A percentile compares a stretch with the other conserved stretches of the same genome.
These are phyloP conservation scores for Octodonta nipae DNA, from an alignment of 2,888 invertebrate species.

Conservation along the genomic window DNA sequence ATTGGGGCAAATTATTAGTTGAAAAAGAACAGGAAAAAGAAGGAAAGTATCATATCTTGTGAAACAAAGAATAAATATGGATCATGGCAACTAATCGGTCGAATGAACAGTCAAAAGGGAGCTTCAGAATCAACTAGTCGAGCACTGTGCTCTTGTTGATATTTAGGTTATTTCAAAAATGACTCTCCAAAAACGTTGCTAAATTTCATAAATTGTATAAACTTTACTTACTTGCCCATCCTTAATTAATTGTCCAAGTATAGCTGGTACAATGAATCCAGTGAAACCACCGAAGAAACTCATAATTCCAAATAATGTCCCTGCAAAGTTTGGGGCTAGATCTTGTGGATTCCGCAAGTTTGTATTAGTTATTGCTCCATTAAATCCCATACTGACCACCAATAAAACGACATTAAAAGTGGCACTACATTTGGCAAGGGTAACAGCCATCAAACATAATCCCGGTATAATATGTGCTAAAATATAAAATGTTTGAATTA, in stretches of 20 bases:
- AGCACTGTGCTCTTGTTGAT: no score
- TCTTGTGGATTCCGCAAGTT: slow-evolving; percentile 24
- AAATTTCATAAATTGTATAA: no score
- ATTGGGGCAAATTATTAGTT: no score
- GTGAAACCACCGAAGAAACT: slow-evolving; percentile 22
- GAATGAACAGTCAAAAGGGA: no score
- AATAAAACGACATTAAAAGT: slow-evolving; percentile 17
- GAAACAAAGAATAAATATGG: no score
- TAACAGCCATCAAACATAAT: slow-evolving; percentile 29
- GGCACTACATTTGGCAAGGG: slow-evolving; percentile 16
- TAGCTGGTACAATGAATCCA: slow-evolving; percentile 21
- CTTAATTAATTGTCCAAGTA: slow-evolving; percentile 16
- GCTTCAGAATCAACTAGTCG: no score
- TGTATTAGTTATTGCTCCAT: slow-evolving; percentile 22
- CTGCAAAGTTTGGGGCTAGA: slow-evolving; percentile 25
- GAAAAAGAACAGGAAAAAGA: no score
- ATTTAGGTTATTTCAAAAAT: no score
- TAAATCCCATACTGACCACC: slow-evolving; percentile 19
- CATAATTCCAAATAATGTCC: slow-evolving; percentile 23
- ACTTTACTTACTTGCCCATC: no score
- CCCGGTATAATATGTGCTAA: slow-evolving; percentile 44
- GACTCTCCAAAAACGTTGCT: no score
- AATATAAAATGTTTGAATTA: slow-evolving; percentile 19
- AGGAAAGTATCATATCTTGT: no score
- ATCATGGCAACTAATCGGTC: no score